phyloP scores from a whole-genome alignment of 2,113 vertebrate species.

The Poeciliopsis prolifica region DNA sequence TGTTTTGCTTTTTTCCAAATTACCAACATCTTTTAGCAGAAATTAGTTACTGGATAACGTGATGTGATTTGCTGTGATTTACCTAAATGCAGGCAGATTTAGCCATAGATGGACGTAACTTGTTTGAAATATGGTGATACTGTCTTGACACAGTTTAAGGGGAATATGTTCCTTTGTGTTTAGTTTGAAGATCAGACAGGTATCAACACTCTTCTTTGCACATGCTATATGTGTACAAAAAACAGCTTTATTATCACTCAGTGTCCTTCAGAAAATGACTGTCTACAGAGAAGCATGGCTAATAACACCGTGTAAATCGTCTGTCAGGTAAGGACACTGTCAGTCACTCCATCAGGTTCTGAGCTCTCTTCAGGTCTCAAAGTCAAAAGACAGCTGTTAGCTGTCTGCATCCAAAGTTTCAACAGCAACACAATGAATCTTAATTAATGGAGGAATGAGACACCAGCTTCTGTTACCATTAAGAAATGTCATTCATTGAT shows the following conservation, averaged over 20 bases:
- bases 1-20: too few relatives aligned
- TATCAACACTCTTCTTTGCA: background rate
- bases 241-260: background rate
- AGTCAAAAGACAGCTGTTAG: conserved; percentile 37
- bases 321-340: background rate
- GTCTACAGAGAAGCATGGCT: background rate
- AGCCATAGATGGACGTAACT: background rate
- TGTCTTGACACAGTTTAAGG: background rate
- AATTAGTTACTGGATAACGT: too few relatives aligned
- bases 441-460: conserved; percentile 61
- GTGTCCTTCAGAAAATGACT: conserved; percentile 11
- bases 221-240: background rate
- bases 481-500: conserved; percentile 59
- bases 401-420: conserved; percentile 27
- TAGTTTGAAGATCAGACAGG: background rate
- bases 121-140: background rate
- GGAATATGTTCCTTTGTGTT: background rate
- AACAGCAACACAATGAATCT: conserved; percentile 38
- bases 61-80: too few relatives aligned
- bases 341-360: conserved; percentile 22
- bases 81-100: background rate
- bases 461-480: conserved; percentile 26
- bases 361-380: conserved; percentile 16
- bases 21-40: too few relatives aligned
- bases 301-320: background rate